Base-by-base conservation (phyloP, 2,113 vertebrate genomes). In the Trichomycterus rosablanca region DNA sequence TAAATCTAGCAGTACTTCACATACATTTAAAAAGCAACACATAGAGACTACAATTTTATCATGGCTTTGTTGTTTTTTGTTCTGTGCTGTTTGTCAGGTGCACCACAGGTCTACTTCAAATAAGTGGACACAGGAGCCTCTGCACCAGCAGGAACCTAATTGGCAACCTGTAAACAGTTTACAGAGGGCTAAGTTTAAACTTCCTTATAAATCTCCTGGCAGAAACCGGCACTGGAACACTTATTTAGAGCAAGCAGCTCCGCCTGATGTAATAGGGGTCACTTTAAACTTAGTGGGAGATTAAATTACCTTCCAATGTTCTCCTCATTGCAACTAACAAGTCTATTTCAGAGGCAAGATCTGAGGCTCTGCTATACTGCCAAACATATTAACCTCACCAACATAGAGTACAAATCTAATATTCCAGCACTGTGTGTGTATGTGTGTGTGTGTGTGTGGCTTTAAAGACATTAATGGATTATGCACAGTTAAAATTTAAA, bases 241-340 rank as follows among this genome's bases (percentile, higher is more conserved):
- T 63, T 5, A 63, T 67, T 68, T 66, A 48, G 43, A 46, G 60
- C 67, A 67, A 63, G 60, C 43, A 56, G 72, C 70, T 26, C 62
- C 23, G 35, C 14, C 59, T 50, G 52, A 45, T 50, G 49, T 50
- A 67, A 67, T 43, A 59, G 55, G 52, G 49, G 50, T 77, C 63
- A 34, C 32, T 70, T 68, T 62, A 70, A 74, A 70, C 67, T 74
- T 71, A 52, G 49, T 54, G 52, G 55, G 52, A 72, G 70, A 70
- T 48, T 73, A 57, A 74, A 77, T 77, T 73, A 70, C 67, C 60
- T 62, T 70, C 60, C 52, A 61, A 15, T 59, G 32, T 54, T 64
- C 56, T 70, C 55, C 71, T 69, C 61, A 56, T 66, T 70, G 56
- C 64, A 43, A 32, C 57, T 73, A 73, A 77, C 67, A 77, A 70